These are phyloP conservation scores for Edolisoma coerulescens DNA, from an alignment of 2,113 vertebrate species.

Conservation along the genomic window DNA sequence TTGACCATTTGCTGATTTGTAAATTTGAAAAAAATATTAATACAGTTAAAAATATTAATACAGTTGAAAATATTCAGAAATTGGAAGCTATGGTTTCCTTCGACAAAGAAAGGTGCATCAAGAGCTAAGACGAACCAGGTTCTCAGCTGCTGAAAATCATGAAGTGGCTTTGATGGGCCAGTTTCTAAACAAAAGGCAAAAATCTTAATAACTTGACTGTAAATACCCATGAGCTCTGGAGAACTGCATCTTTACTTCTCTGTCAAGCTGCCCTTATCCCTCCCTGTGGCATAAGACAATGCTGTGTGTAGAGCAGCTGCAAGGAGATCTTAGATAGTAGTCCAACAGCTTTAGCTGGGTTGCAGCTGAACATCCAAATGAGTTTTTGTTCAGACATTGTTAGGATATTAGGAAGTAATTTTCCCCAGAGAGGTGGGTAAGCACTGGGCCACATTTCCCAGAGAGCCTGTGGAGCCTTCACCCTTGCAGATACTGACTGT, in stretches of 20 bases:
- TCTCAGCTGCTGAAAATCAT: neutral
- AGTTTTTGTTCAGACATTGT: neutral
- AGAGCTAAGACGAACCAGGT: neutral
- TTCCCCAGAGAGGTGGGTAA: neutral
- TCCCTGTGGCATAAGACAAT: neutral
- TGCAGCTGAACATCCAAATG: neutral
- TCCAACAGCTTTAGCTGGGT: neutral
- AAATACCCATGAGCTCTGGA: neutral
- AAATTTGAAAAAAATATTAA: neutral
- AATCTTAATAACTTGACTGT: neutral
- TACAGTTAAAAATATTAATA: neutral
- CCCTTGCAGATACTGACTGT: neutral
- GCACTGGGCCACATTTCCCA: neutral
- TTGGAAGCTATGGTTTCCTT: too few relatives aligned
- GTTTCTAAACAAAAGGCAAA: neutral
- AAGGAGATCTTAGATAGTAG: neutral
- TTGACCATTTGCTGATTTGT: neutral
- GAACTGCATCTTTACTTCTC: neutral
- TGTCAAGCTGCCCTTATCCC: neutral
- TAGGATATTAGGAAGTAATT: neutral
- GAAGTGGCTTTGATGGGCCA: neutral
- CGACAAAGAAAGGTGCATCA: neutral
- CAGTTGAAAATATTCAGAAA: neutral
- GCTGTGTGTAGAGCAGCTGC: neutral
- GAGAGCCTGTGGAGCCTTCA: neutral